A percentile compares a stretch with the other conserved stretches of the same genome.
These are phyloP conservation scores for Oryctolagus cuniculus DNA, from an alignment of 2,113 vertebrate genomes.

Conservation along the genomic window DNA sequence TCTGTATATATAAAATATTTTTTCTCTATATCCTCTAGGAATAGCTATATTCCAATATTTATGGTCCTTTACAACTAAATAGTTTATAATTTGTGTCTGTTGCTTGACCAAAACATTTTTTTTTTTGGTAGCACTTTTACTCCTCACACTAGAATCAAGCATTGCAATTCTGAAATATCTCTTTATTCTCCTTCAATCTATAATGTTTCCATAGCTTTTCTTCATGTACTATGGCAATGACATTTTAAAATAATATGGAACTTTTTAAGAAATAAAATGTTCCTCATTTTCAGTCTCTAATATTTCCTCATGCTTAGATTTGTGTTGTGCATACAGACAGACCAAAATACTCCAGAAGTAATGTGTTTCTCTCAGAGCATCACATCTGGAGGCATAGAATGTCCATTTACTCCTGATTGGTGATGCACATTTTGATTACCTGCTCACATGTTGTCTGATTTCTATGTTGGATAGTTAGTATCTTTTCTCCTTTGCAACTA, in stretches of 20 bases:
- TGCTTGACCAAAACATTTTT: not conserved
- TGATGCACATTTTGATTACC: not conserved
- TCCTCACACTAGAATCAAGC: not conserved
- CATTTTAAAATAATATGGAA: not conserved
- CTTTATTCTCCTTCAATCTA: not conserved
- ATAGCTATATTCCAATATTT: not conserved
- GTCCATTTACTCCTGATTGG: too few relatives aligned
- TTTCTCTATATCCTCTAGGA: not conserved
- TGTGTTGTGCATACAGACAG: not conserved
- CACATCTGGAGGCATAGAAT: too few relatives aligned
- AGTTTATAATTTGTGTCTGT: not conserved
- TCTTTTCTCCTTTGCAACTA: not conserved
- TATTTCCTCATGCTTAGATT: not conserved
- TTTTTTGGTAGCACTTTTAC: not conserved
- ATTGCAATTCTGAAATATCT: not conserved
- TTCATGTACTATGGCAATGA: not conserved
- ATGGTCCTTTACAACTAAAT: not conserved
- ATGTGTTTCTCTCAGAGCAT: too few relatives aligned
- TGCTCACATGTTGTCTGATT: not conserved
- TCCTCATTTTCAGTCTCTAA: slow-evolving; percentile 27
- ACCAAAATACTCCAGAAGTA: not conserved
- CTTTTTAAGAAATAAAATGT: not conserved
- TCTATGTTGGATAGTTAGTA: not conserved
- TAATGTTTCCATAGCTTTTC: not conserved
- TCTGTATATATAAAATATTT: not conserved